Evolutionary conservation across 92 coral and sea anemone genomes (phyloP).

Genomic region (Phymanthus crucifer): DNA sequence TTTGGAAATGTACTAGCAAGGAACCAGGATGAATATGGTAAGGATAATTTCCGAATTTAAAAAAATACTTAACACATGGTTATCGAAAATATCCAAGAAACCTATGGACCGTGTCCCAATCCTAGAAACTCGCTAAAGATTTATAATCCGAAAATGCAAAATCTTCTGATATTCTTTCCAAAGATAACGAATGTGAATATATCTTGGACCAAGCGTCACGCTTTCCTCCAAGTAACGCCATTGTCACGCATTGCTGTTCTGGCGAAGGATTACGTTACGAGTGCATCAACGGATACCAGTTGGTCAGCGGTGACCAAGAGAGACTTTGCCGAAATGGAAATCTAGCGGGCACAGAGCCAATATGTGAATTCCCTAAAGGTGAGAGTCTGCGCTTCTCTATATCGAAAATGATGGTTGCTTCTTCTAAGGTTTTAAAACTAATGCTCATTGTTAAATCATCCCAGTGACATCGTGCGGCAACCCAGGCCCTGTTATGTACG

Average conservation of each 20-base stretch:
- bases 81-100: too few species aligned
- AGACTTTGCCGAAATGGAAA: conserved; percentile 44
- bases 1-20: background rate
- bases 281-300: conserved; percentile 66
- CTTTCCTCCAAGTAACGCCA: conserved; percentile 45
- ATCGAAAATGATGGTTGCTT: too few species aligned
- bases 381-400: too few species aligned
- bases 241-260: conserved; percentile 48
- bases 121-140: too few species aligned
- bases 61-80: background rate
- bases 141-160: background rate
- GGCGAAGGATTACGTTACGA: conserved; percentile 44
- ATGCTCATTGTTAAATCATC: background rate
- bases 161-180: background rate
- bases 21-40: background rate
- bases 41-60: background rate
- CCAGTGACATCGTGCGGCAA: conserved; percentile 63
- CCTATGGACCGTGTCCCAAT: too few species aligned
- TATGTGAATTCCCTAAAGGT: conserved; percentile 68
- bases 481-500: conserved; percentile 55
- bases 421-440: too few species aligned
- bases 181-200: conserved; percentile 24
- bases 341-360: conserved; percentile 43
- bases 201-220: conserved; percentile 35
- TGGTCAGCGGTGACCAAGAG: conserved; percentile 44